phyloP scores from a whole-genome alignment of 2,888 invertebrate species.

The Caenorhabditis sp. region DNA sequence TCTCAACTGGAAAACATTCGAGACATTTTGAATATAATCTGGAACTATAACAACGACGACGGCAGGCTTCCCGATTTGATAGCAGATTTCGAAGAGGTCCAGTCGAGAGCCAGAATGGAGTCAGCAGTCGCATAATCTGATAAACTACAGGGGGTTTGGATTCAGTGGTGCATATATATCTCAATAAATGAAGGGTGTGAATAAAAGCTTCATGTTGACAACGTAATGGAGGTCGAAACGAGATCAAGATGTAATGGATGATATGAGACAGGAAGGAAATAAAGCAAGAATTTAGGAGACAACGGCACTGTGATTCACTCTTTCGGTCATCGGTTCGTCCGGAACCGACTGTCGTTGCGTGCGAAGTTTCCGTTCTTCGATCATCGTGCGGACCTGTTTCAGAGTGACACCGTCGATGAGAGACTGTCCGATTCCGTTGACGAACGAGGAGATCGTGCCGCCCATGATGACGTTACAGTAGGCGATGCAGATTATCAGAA shows the following conservation, averaged over 20 bases:
- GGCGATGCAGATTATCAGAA: slow-evolving; percentile 60
- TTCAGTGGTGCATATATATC: neutral
- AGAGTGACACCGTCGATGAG: slow-evolving; percentile 31
- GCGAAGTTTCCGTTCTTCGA: slow-evolving; percentile 16
- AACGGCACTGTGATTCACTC: slow-evolving; percentile 3
- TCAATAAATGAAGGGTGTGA: neutral
- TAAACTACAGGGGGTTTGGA: too few relatives aligned
- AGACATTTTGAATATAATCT: slow-evolving; percentile 46
- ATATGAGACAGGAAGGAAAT: slow-evolving; percentile 21
- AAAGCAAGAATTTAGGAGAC: slow-evolving; percentile 1
- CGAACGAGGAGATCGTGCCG: slow-evolving; percentile 47
- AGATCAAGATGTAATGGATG: neutral
- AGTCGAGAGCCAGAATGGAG: slow-evolving; percentile 33
- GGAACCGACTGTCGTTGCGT: slow-evolving; percentile 22
- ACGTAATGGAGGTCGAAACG: neutral
- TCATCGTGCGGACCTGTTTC: slow-evolving; percentile 12
- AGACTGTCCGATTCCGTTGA: slow-evolving; percentile 24
- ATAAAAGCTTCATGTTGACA: neutral
- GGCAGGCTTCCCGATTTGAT: slow-evolving; percentile 18
- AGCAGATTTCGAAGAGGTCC: slow-evolving; percentile 57
- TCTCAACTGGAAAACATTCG: slow-evolving; percentile 44
- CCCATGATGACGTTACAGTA: slow-evolving; percentile 66
- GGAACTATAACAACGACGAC: slow-evolving; percentile 39
- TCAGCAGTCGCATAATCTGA: neutral
- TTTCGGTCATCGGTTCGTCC: slow-evolving; percentile 49